A percentile compares a stretch with the other conserved stretches of the same genome.
phyloP scores from a whole-genome alignment of 2,113 vertebrate genomes.

The Protobothrops mucrosquamatus region DNA sequence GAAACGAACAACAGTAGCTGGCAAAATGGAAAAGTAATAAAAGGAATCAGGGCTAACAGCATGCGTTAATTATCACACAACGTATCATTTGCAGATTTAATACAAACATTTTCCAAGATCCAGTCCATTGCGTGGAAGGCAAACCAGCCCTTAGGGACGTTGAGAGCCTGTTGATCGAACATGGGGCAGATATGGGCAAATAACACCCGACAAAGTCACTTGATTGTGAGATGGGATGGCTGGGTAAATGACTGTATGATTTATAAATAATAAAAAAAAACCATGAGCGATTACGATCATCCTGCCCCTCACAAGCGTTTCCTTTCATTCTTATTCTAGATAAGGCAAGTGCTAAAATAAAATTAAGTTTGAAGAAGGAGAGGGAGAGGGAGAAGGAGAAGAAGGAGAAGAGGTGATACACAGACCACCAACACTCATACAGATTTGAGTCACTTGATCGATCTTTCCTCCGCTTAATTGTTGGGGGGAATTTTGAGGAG shows the following conservation, averaged over 20 bases:
- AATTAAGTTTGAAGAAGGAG: not conserved
- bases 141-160: not conserved
- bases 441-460: not conserved
- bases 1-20: not conserved
- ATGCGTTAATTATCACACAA: conserved; percentile 59
- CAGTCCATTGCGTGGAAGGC: not conserved
- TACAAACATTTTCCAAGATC: conserved; percentile 3
- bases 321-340: not conserved
- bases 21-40: not conserved
- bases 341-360: not conserved
- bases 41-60: conserved; percentile 6
- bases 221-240: not conserved
- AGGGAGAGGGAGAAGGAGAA: not conserved
- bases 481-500: not conserved
- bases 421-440: not conserved
- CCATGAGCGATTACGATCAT: not conserved
- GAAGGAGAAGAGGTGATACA: not conserved
- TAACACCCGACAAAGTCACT: not conserved
- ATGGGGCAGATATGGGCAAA: not conserved
- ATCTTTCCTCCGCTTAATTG: not conserved
- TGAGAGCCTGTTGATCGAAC: not conserved
- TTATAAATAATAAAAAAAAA: not conserved
- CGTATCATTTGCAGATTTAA: conserved; percentile 22
- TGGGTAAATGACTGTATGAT: not conserved
- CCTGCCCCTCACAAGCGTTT: not conserved